These are phyloP conservation scores for Peromyscus attwateri DNA, from an alignment of 2,797 vertebrate genomes.

Conservation along the genomic window DNA sequence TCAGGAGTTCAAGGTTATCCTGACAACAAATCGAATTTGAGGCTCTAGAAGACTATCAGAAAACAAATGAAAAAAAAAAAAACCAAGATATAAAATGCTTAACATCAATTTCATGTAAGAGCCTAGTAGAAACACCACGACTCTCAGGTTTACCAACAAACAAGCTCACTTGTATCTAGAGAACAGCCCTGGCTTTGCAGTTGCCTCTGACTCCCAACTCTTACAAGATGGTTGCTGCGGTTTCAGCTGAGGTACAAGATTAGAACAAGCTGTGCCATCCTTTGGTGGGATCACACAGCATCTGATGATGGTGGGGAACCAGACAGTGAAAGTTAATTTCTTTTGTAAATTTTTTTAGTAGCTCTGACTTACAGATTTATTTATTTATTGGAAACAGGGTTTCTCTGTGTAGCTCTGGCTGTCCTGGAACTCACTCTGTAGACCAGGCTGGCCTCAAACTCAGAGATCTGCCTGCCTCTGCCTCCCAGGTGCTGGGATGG, in stretches of 20 bases:
- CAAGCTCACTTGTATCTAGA: neutral
- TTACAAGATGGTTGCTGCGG: neutral
- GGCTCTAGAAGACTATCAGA: neutral
- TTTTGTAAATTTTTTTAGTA: neutral
- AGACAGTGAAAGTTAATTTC: constrained; percentile 41
- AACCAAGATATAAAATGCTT: neutral
- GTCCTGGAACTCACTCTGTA: neutral
- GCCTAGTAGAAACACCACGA: neutral
- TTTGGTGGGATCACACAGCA: constrained; percentile 8
- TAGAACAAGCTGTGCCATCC: neutral
- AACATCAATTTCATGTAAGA: neutral
- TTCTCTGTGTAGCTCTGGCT: neutral
- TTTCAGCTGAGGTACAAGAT: neutral
- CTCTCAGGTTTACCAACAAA: constrained; percentile 22
- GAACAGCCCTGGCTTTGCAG: constrained; percentile 16
- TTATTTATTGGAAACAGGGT: neutral
- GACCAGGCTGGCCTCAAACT: neutral
- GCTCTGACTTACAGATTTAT: neutral
- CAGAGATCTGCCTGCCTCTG: neutral
- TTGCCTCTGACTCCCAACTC: neutral
- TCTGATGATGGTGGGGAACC: constrained; percentile 6
- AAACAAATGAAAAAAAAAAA: neutral
- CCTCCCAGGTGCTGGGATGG: neutral
- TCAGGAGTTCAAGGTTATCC: neutral
- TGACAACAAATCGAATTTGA: neutral